Evolutionary conservation across 1,140 invertebrate species (phyloP), one percentile per base, ranked within the genome.

Genomic region (Whitmania pigra): DNA sequence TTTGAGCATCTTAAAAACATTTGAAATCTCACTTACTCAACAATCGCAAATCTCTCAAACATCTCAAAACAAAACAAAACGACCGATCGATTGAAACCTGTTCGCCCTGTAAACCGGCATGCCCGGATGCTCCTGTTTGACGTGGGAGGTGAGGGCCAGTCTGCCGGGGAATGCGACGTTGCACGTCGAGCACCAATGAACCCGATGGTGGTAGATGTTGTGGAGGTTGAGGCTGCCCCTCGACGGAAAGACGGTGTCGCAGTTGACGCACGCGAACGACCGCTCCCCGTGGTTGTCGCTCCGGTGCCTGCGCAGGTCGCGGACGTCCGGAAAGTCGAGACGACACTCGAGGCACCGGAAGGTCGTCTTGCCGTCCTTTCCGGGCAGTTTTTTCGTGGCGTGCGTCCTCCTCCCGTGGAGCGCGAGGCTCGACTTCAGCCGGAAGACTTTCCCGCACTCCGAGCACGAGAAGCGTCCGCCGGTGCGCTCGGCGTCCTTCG

Each of bases 91-190:
- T 1, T 1, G 11, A 31, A 63, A 63, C 57, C 57, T 63, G 57
- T 70, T 54, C 0, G 49, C 69, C 43, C 49, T 70, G 69, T 70
- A 70, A 18, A 70, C 53, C 17, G 69, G 69, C 31, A 70, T 53
- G n/a, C 69, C 68, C 4, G 69, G 69, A 22, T 70, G 69, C 18
- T 49, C 11, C 29, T 36, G 22, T 25, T 49, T 36, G 29, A 70
- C 69, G 43, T 70, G 69, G n/a, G 40, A 25, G 22, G 29, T 70
- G 4, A 70, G 25, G n/a, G 69, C 31, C 1, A 70, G 31, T 17
- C 31, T 36, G 7, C 69, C 69, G 18, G 43, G 31, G 25, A 43
- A 70, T 2, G n/a, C 49, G 43, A 53, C 7, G 22, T 49, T 25
- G 18, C 69, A 70, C 2, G 22, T 36, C n/a, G n/a, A 25, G 69